Evolutionary conservation across 1,140 invertebrate species (phyloP).

Genomic region (Hyposmocoma kahamanoa): DNA sequence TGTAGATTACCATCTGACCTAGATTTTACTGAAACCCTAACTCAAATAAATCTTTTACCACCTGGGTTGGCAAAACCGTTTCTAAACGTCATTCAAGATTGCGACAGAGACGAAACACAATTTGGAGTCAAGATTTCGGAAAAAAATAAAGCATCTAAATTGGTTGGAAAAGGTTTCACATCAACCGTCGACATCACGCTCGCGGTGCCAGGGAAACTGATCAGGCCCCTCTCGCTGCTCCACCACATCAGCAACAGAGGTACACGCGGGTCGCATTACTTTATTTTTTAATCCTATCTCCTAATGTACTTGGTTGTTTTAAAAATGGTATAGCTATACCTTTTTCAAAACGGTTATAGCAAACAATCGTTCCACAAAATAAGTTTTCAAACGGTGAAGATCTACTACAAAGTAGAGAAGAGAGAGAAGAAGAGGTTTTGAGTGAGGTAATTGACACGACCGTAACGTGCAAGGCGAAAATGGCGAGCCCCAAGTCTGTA

Average conservation of each 20-base stretch:
- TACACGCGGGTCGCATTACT: conserved; percentile 16
- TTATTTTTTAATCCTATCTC: conserved; percentile 26
- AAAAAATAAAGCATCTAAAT: conserved; percentile 3
- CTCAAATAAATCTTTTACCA: not conserved
- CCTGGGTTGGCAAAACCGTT: not conserved
- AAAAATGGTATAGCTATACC: too few species aligned
- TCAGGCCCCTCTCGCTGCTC: not conserved
- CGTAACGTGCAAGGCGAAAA: too few species aligned
- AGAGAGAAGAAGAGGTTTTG: too few species aligned
- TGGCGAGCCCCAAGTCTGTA: too few species aligned
- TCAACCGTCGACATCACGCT: not conserved
- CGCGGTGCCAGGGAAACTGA: conserved; percentile 5
- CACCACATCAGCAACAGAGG: not conserved
- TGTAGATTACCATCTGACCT: not conserved
- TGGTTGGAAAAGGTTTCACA: conserved; percentile 3
- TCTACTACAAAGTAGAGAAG: too few species aligned
- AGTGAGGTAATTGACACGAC: too few species aligned
- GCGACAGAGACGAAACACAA: conserved; percentile 1
- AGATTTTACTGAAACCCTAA: not conserved
- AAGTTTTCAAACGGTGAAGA: too few species aligned
- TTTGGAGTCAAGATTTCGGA: not conserved
- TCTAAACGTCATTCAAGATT: not conserved
- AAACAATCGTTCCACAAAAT: too few species aligned
- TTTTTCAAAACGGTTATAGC: too few species aligned
- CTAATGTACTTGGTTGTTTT: too few species aligned